Conservation (phyloP, 2,888 invertebrate genomes). For the Tenthredo amoena region DNA sequence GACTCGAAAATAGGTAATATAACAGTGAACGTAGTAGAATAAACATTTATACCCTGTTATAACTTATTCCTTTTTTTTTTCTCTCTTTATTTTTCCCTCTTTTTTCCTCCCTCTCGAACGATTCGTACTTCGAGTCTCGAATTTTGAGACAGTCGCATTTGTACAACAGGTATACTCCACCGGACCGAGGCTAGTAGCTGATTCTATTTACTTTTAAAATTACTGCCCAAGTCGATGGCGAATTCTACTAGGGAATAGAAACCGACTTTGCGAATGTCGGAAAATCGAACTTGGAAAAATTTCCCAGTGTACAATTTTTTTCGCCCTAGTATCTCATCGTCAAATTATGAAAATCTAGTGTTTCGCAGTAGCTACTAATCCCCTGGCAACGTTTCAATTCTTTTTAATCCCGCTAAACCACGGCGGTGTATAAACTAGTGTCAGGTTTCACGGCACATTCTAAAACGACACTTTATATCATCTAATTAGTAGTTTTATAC, state of each 20-base stretch:
- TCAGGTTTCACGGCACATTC: constrained; percentile 22
- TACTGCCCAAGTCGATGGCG: background rate
- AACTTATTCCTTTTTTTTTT: background rate
- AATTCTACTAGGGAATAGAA: background rate
- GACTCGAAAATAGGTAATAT: constrained; percentile 21
- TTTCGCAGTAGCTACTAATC: background rate
- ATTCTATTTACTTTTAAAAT: constrained; percentile 39
- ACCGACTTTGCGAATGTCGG: background rate
- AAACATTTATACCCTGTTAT: constrained; percentile 3
- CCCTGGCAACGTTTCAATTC: constrained; percentile 7
- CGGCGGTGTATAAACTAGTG: background rate
- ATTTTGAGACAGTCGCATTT: background rate
- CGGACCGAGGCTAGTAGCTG: background rate
- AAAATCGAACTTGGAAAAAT: no score
- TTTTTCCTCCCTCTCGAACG: background rate
- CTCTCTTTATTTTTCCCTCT: background rate
- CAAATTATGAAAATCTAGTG: background rate
- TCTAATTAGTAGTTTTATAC: constrained; percentile 23
- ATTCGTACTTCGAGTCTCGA: background rate
- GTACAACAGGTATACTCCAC: background rate
- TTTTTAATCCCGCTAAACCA: constrained; percentile 26
- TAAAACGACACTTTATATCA: constrained; percentile 20
- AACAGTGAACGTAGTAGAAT: constrained; percentile 29
- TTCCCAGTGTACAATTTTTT: background rate
- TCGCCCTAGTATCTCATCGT: background rate